Base-by-base conservation (phyloP, 1,140 invertebrate genomes). In the Drosophila dunni region DNA sequence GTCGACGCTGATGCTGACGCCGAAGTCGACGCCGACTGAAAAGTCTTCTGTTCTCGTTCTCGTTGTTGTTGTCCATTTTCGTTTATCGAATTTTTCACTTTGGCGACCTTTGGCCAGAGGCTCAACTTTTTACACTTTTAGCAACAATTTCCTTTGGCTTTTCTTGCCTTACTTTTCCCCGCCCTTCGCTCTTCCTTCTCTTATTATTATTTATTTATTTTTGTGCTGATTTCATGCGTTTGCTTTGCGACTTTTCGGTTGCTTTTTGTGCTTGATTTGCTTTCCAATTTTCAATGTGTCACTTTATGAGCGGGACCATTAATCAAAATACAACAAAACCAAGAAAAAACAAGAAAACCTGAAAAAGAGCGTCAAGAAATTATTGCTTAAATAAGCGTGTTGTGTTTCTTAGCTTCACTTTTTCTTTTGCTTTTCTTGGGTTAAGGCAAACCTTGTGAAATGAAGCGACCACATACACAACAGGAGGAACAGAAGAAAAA, bases 271-370 rank as follows among this genome's bases (percentile, higher is more conserved):
- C 83, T 88, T 88, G 84, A 88, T 88, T 88, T 88, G 79, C 79
- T 88, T 89, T 88, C 83, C 83, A 88, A 88, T 88, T 88, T 88
- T 88, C 83, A 88, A 89, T 88, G 83, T 88, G 83, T 88, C 84
- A 88, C 84, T 89, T 89, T 88, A 88, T 88, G 83, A 88, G 78
- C 79, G 82, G 63, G 79, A 71, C 83, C 84, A 88, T 88, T 88
- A 88, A 88, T 88, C 83, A 88, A 88, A 88, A 88, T 88, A 78
- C 67, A 85, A 62, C 66, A 75, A 69, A 71, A 66, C 74, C 67
- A 85, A 62, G 62, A 75, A 69, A 71, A 66, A 45, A 50, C 20
- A 45, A n/a, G n/a, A 61, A 20, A 58, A 61, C 75, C 70, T 46
- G 67, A 63, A 53, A 63, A 72, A 84, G 66, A 71, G 78, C 80